phyloP scores from a whole-genome alignment of 2,888 invertebrate genomes.

The Sphaerophoria rueppellii region DNA sequence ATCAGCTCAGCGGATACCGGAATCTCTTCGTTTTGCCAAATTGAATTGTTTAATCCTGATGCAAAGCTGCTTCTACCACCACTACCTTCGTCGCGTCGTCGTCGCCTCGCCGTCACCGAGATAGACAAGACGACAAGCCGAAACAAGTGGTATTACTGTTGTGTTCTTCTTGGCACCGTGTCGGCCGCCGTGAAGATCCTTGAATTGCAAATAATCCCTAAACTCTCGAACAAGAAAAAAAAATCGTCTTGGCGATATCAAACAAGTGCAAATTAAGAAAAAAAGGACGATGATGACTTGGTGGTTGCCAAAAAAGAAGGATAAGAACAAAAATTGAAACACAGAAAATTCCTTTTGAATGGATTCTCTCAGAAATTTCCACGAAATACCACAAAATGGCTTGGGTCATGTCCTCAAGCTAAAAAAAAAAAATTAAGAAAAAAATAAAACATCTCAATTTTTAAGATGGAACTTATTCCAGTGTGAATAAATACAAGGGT shows the following conservation, averaged over 20 bases:
- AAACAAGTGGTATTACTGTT: not conserved
- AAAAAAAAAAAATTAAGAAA: conserved; percentile 5
- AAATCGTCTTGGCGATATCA: conserved; percentile 13
- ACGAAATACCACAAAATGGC: conserved; percentile 26
- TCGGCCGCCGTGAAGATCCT: conserved; percentile 38
- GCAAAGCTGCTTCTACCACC: too few species aligned
- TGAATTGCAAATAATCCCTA: conserved; percentile 38
- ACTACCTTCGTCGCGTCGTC: too few species aligned
- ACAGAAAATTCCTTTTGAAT: conserved; percentile 47
- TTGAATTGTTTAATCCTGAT: conserved; percentile 60
- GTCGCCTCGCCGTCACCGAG: too few species aligned
- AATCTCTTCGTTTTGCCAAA: conserved; percentile 54
- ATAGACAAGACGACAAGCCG: conserved; percentile 9
- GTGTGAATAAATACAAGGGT: conserved; percentile 61
- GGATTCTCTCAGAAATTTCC: conserved; percentile 18
- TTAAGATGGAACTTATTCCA: conserved; percentile 49
- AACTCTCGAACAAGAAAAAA: not conserved
- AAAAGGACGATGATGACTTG: conserved; percentile 29
- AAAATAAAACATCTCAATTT: conserved; percentile 44
- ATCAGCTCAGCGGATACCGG: conserved; percentile 23
- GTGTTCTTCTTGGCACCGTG: conserved; percentile 8
- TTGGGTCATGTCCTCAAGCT: not conserved
- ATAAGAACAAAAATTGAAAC: not conserved
- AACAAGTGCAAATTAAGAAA: conserved; percentile 67
- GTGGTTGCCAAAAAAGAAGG: conserved; percentile 13